Evolutionary conservation across 2,113 vertebrate genomes (phyloP), one percentile per base, ranked within the genome.

Genomic region (Potamarius usumacintae): DNA sequence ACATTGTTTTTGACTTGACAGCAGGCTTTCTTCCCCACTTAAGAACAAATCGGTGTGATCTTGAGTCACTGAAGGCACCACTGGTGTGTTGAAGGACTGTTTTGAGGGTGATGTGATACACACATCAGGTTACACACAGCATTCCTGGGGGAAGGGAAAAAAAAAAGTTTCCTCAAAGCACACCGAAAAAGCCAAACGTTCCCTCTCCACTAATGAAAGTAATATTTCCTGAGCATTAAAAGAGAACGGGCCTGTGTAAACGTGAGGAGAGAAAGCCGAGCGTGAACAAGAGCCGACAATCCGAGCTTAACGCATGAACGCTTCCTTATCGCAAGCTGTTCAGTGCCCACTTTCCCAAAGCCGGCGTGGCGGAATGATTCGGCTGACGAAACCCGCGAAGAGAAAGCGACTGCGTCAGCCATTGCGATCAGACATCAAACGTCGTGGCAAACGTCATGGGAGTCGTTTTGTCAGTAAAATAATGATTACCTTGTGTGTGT

Each of bases 251-350:
- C n/a, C 6, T 5, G 25, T 17, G 53, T 72, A 60, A 72, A 72
- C 50, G 52, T 6, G 77, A 57, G 20, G 25, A n/a, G 63, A 55
- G 78, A 86, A 86, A 58, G 50, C 78, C 53, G 78, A 82, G 78
- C 34, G 78, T 60, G 65, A 87, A 82, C 50, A 42, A 58, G 67
- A 74, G 86, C 79, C 62, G 86, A 87, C 79, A 50, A 72, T 74
- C 72, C 34, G 65, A 87, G 79, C 77, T 86, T 69, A 42, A 71
- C 67, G 80, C 79, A 27, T 52, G 79, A 87, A 62, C 67, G 79
- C 86, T 72, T 82, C 86, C 77, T 79, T 82, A 89, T 91, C 87
- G 34, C 67, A 82, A 55, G 78, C 53, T 87, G 78, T 82, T 86
- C 60, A 15, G 42, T 4, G n/a, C 9, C 50, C 58, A 55, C 42